A percentile compares a stretch with the other conserved stretches of the same genome.
Evolutionary conservation across 2,113 vertebrate species (phyloP).

Genomic region (Poicephalus gulielmi): DNA sequence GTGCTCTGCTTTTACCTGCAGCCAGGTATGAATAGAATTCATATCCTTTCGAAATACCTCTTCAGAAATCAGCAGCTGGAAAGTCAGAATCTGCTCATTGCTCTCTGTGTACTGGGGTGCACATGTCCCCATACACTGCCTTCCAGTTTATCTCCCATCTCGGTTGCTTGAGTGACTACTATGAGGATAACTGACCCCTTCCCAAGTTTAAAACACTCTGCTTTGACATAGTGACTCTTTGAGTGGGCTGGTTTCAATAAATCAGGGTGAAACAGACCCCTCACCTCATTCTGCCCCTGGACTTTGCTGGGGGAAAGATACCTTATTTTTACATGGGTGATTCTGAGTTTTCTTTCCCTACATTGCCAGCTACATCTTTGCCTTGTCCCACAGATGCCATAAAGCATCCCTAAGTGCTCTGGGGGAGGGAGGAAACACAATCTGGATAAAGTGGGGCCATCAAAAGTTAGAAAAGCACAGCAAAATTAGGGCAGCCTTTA

Average conservation of each 20-base stretch:
- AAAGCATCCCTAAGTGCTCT: not conserved
- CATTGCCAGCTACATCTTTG: not conserved
- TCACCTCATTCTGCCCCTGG: not conserved
- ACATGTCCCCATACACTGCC: not conserved
- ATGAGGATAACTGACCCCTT: not conserved
- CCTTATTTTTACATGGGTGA: not conserved
- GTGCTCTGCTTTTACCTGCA: not conserved
- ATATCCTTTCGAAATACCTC: not conserved
- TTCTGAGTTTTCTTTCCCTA: not conserved
- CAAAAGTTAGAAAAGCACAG: not conserved
- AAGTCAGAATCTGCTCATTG: not conserved
- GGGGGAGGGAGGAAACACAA: not conserved
- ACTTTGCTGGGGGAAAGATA: rapidly evolving
- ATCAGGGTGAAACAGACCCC: not conserved
- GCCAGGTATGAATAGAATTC: not conserved
- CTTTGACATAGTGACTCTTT: not conserved
- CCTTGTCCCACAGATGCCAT: not conserved
- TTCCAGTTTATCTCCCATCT: not conserved
- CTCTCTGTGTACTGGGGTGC: not conserved
- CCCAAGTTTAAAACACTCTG: not conserved
- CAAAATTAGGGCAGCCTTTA: not conserved
- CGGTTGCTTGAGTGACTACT: not conserved
- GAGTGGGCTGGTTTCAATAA: not conserved
- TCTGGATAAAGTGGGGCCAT: not conserved
- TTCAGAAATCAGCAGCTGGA: not conserved